Percentiles rank a stretch among this genome's conserved stretches.
Conservation (phyloP, 1,140 invertebrate species). For the Nymphalis io region DNA sequence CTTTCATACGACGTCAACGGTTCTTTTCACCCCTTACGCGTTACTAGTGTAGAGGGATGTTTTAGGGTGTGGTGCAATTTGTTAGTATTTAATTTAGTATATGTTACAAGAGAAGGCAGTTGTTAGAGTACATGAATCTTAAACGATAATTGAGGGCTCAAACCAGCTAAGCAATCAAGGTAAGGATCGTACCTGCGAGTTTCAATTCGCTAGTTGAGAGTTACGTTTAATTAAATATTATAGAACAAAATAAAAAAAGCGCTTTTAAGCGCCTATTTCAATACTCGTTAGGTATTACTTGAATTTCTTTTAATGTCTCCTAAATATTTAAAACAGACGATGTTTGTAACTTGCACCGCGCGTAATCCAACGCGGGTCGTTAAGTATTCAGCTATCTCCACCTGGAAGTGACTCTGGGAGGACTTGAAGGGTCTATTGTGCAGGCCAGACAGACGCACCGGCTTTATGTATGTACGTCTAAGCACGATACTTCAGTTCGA, state of each 20-base stretch:
- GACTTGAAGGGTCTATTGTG: constrained; percentile 55
- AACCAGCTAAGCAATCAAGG: too few relatives aligned
- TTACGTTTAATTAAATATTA: not conserved
- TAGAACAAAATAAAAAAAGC: too few relatives aligned
- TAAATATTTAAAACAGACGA: not conserved
- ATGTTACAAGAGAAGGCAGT: too few relatives aligned
- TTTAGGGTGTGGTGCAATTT: constrained; percentile 41
- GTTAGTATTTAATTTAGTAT: constrained; percentile 18
- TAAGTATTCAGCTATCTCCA: constrained; percentile 64
- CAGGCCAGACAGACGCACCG: constrained; percentile 54
- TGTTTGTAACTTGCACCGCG: constrained; percentile 22
- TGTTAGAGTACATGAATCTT: too few relatives aligned
- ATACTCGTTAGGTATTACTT: too few relatives aligned
- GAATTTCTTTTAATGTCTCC: not conserved
- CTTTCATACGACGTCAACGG: constrained; percentile 56
- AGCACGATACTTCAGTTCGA: constrained; percentile 7
- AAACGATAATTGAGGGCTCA: too few relatives aligned
- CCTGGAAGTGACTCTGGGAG: constrained; percentile 62
- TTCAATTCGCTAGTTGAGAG: too few relatives aligned
- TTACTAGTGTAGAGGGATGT: constrained; percentile 36
- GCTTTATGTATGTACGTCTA: constrained; percentile 44
- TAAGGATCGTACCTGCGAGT: too few relatives aligned
- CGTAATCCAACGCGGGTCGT: constrained; percentile 48
- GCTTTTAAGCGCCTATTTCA: too few relatives aligned
- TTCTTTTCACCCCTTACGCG: constrained; percentile 50